phyloP scores from a whole-genome alignment of 1,140 invertebrate genomes.

The Drosophila micromelanica region DNA sequence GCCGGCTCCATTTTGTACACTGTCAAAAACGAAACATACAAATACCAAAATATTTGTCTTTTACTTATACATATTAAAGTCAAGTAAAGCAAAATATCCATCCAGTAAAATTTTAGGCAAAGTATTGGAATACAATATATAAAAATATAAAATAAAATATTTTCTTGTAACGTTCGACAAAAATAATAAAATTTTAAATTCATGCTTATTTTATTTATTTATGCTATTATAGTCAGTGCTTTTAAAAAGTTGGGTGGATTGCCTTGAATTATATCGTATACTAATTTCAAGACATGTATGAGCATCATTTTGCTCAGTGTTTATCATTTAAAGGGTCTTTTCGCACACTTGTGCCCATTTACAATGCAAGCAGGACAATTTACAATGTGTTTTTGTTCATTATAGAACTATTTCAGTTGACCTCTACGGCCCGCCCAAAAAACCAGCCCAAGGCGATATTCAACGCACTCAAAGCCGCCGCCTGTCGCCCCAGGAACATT shows the following conservation, averaged over 20 bases:
- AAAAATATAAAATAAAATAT: background rate
- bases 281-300: background rate
- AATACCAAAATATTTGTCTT: too few relatives aligned
- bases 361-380: conserved; percentile 74
- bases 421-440: conserved; percentile 55
- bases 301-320: conserved; percentile 43
- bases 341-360: conserved; percentile 72
- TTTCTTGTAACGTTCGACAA: too few relatives aligned
- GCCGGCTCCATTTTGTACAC: conserved; percentile 29
- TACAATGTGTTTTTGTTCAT: conserved; percentile 83
- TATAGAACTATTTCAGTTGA: conserved; percentile 79
- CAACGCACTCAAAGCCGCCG: conserved; percentile 65
- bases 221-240: too few relatives aligned
- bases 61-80: too few relatives aligned
- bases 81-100: too few relatives aligned
- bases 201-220: too few relatives aligned
- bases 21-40: conserved; percentile 14
- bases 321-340: conserved; percentile 14
- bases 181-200: background rate
- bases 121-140: background rate
- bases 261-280: too few relatives aligned
- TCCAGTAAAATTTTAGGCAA: background rate
- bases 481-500: conserved; percentile 64
- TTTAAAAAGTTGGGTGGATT: too few relatives aligned
- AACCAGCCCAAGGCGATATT: conserved; percentile 63